phyloP scores from a whole-genome alignment of 2,113 vertebrate genomes.

The Emydocephalus ijimae region DNA sequence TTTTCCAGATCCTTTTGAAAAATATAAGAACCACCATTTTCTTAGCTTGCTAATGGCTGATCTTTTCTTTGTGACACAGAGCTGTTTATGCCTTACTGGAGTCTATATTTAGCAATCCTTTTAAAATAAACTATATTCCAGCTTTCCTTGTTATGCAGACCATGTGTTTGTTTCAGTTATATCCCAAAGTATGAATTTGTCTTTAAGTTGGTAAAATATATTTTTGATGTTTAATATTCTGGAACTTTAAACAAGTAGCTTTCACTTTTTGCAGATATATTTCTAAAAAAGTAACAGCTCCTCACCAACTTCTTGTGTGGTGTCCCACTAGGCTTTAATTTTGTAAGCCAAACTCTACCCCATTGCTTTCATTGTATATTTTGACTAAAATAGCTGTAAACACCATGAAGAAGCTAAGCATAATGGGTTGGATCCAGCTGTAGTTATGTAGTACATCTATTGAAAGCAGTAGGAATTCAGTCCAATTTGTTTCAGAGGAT shows the following conservation, averaged over 20 bases:
- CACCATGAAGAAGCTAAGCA: neutral
- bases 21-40: neutral
- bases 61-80: neutral
- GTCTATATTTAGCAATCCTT: neutral
- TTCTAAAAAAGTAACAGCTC: neutral
- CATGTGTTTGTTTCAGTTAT: neutral
- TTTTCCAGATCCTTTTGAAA: neutral
- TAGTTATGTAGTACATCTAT: neutral
- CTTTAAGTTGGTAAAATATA: neutral
- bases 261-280: neutral
- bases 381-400: neutral
- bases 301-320: neutral
- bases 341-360: neutral
- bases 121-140: neutral
- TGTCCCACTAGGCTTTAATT: neutral
- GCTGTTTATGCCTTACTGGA: neutral
- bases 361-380: neutral
- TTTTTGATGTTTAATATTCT: neutral
- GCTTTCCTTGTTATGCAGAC: neutral
- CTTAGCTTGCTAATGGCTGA: neutral
- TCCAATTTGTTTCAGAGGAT: neutral
- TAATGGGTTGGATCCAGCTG: neutral
- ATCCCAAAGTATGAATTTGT: neutral
- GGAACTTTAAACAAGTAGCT: neutral
- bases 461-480: neutral